These are phyloP conservation scores for Smittia sp. DNA, from an alignment of 2,888 invertebrate genomes.

Conservation along the genomic window DNA sequence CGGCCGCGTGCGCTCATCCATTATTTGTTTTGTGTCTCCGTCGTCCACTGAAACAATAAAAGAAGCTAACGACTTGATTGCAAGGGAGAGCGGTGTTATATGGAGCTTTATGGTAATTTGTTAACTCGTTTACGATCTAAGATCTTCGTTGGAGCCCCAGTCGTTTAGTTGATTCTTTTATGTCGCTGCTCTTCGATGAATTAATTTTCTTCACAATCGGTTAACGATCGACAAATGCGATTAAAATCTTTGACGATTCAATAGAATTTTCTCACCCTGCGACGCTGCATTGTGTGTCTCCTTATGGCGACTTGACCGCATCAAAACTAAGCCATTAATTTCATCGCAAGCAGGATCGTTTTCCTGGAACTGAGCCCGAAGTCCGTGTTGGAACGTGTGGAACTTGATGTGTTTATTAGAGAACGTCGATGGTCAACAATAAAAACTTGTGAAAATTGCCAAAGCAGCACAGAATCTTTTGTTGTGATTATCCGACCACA, in stretches of 20 bases:
- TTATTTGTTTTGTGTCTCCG: constrained; percentile 5
- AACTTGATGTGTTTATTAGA: constrained; percentile 37
- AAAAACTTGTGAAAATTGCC: constrained; percentile 24
- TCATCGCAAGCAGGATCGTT: background rate
- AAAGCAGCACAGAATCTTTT: constrained; percentile 7
- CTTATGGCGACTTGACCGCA: constrained; percentile 17
- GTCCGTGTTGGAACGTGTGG: constrained; percentile 9
- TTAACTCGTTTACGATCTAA: constrained; percentile 21
- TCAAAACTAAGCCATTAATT: constrained; percentile 24
- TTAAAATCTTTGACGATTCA: background rate
- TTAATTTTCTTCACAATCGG: background rate
- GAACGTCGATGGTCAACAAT: constrained; percentile 1
- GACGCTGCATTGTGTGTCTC: background rate
- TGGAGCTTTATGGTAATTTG: constrained; percentile 39
- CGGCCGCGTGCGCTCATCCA: constrained; percentile 19
- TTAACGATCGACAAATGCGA: constrained; percentile 7
- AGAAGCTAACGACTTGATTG: constrained; percentile 16
- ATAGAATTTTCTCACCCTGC: constrained; percentile 2
- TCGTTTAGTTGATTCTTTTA: background rate
- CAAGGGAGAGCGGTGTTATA: constrained; percentile 19
- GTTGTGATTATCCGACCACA: constrained; percentile 36
- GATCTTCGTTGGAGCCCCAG: background rate
- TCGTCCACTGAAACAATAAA: background rate
- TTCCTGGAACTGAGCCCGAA: background rate
- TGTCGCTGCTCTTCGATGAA: background rate